Base-by-base conservation (phyloP, 2,797 vertebrate genomes). In the Discoglossus pictus region DNA sequence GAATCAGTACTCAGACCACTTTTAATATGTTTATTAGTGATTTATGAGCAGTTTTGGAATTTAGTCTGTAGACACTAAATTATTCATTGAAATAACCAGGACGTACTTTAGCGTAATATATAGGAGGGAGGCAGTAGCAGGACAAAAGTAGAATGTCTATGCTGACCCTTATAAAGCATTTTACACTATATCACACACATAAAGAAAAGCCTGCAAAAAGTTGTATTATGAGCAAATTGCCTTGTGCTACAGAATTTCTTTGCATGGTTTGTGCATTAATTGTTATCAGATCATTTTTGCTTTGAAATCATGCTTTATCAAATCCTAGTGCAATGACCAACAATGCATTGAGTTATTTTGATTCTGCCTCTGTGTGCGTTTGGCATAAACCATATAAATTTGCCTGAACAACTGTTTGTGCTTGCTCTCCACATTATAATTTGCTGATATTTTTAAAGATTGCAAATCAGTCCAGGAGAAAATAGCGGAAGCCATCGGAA, bases 381-480 rank as follows among this genome's bases (percentile, higher is more conserved):
- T 6, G 6, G 4, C 27, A 25, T 17, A 20, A 40, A 62, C n/a
- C 25, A 9, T 2, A 10, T 5, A 11, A 10, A 39, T 38, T 20
- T 46, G 11, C 12, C 59, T n/a, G 35, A 3, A 54, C 16, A 25
- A 1, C 8, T 59, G 68, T 73, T 20, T 34, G 17, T 24, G 2
- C 31, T 52, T 74, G 16, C 62, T 78, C 60, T 56, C 46, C 66
- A 12, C 76, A 78, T 73, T 68, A 50, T 73, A 23, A 64, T 71
- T 47, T 63, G 67, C 50, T 75, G 65, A 48, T 72, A 56, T 75
- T 68, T 77, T 69, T 71, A 73, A 63, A 78, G 74, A 75, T 23
- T 68, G 43, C 81, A 89, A 89, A 85, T 91, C 86, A 83, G 89
- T 90, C 59, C 91, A 90, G 83, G 86, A 91, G 75, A 90, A 90